Percentiles rank a stretch among this genome's conserved stretches.
phyloP scores from a whole-genome alignment of 2,797 vertebrate species.

The Rhinophrynus dorsalis region DNA sequence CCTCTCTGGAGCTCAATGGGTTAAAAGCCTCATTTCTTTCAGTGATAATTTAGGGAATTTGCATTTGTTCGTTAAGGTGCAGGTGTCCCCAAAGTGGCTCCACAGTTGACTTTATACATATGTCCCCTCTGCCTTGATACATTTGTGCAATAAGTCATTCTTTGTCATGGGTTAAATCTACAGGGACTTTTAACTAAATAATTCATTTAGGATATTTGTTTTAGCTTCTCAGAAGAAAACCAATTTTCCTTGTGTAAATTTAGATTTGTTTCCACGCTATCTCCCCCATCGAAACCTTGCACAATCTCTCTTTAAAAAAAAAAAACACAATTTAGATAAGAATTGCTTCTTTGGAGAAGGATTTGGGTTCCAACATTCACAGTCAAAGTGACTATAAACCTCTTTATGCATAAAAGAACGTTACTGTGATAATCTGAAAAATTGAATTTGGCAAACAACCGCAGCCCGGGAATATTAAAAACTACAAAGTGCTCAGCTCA shows the following conservation, averaged over 20 bases:
- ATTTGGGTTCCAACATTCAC: conserved; percentile 58
- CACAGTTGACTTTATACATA: too few species aligned
- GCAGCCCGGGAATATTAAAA: conserved; percentile 26
- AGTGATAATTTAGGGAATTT: too few species aligned
- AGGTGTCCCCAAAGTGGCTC: too few species aligned
- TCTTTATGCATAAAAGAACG: conserved; percentile 64
- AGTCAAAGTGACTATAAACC: conserved; percentile 55
- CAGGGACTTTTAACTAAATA: not conserved
- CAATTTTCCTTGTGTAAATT: conserved; percentile 44
- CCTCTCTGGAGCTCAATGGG: too few species aligned
- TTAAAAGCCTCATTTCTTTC: too few species aligned
- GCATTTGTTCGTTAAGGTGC: too few species aligned
- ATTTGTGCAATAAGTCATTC: not conserved
- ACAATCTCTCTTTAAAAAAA: conserved; percentile 12
- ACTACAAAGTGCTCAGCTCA: conserved; percentile 17
- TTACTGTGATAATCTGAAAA: conserved; percentile 57
- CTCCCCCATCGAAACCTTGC: conserved; percentile 1
- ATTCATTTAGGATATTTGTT: conserved; percentile 19
- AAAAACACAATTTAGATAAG: conserved; percentile 44
- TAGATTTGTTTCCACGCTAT: conserved; percentile 1
- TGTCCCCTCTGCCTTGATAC: not conserved
- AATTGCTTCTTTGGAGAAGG: conserved; percentile 50
- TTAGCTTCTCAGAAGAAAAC: conserved; percentile 31
- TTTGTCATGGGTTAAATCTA: conserved; percentile 2
- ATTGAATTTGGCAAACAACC: conserved; percentile 26